These are phyloP conservation scores for Nasonovia ribisnigri DNA, from an alignment of 2,888 invertebrate species.

Conservation along the genomic window DNA sequence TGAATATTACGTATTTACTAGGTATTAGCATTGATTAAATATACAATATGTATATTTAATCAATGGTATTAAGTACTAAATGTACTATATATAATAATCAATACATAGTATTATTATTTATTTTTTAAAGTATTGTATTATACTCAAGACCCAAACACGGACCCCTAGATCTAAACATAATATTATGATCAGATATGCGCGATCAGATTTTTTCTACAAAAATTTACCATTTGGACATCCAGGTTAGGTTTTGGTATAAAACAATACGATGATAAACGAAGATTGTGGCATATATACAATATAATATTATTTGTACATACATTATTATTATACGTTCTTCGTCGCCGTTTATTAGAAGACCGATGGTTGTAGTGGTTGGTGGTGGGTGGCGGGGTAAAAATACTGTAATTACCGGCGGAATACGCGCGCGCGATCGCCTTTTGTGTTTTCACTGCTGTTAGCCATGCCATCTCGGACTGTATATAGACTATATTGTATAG, in stretches of 20 bases:
- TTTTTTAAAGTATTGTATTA: no score
- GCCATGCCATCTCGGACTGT: constrained; percentile 17
- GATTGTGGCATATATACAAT: background rate
- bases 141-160: background rate
- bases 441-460: background rate
- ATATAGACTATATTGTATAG: constrained; percentile 9
- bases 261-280: background rate
- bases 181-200: background rate
- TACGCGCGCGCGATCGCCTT: constrained; percentile 19
- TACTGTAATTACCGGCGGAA: constrained; percentile 23
- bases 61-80: no score
- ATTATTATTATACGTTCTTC: constrained; percentile 10
- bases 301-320: background rate
- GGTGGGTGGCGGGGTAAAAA: background rate
- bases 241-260: background rate
- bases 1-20: background rate
- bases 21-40: no score
- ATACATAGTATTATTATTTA: no score
- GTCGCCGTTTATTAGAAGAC: constrained; percentile 16
- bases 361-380: background rate
- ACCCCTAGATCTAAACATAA: background rate
- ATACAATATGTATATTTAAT: no score
- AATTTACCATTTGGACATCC: background rate
- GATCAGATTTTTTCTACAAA: background rate
- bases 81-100: no score